Conservation (phyloP, 2,113 vertebrate species). For the Psophia crepitans region DNA sequence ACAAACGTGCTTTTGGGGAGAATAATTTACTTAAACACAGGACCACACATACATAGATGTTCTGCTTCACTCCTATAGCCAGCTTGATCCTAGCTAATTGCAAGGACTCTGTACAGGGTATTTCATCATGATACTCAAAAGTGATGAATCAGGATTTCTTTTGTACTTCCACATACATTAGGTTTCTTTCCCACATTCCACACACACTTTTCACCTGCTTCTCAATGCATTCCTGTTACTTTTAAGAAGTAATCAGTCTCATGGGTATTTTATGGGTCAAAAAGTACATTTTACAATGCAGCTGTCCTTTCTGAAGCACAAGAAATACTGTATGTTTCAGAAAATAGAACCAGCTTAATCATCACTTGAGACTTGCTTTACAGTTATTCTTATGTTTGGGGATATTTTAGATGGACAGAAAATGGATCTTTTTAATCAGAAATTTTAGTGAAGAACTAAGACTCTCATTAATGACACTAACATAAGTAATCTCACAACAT, state of each 20-base stretch:
- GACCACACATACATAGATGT: neutral
- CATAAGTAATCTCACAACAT: neutral
- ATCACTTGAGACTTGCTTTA: neutral
- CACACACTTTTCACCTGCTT: neutral
- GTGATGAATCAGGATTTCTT: rapidly evolving
- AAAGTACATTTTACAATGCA: neutral
- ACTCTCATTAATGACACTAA: neutral
- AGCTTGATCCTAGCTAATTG: neutral
- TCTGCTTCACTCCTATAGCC: neutral
- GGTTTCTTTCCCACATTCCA: neutral
- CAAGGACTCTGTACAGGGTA: neutral
- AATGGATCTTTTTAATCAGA: neutral
- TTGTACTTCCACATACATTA: neutral
- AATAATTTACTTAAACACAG: neutral
- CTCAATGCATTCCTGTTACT: neutral
- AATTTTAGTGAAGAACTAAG: neutral
- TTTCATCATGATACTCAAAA: neutral
- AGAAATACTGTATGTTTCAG: neutral
- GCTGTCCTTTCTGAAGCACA: neutral
- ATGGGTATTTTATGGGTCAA: neutral
- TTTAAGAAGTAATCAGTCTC: neutral
- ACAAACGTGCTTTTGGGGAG: neutral
- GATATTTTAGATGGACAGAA: neutral
- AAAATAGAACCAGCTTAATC: neutral
- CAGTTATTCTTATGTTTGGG: neutral